Base-by-base conservation (phyloP, 1,140 invertebrate genomes). In the Ooceraea biroi region DNA sequence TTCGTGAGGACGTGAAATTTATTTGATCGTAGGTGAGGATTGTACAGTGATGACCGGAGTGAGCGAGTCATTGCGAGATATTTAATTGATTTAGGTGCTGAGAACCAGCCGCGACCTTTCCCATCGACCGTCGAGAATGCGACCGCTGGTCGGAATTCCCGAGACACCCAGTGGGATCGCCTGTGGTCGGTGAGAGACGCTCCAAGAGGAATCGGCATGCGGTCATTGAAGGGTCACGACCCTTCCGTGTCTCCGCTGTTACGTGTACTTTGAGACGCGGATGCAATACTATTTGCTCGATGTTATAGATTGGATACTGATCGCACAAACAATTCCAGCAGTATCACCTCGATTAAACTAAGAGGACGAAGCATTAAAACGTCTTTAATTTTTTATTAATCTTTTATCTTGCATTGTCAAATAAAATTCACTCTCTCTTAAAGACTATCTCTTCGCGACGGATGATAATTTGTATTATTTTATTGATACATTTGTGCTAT, bases 41-140 rank as follows among this genome's bases (percentile, higher is more conserved):
- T 76, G 84, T 71, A 58, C 19, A 17, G 11, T 46, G 44, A n/a
- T 36, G 50, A 78, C 50, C 25, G 12, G n/a, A 22, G 58, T 73
- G 52, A 41, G 66, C 55, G 27, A 61, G 50, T 63, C 82, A 68
- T 36, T 22, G 65, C 58, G 73, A 88, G 84, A 90, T 90, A 90
- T 90, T 90, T 90, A 90, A 90, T 90, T 90, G 89, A 90, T 90
- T 88, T 82, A 88, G 86, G 89, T 78, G 84, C 36, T 68, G 66
- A 66, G 36, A 83, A 19, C 50, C 73, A 72, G 87, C 55, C 84
- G 61, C 52, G 82, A 80, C 82, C 88, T 90, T 90, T 85, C 84
- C 84, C 88, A 82, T 63, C 85, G 77, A 87, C 77, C 84, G 84
- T 82, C 73, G 73, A 82, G 88, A 90, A 90, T 90, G 88, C 72